Base-by-base conservation (phyloP, 2,888 invertebrate species). In the Venusia cambrica region DNA sequence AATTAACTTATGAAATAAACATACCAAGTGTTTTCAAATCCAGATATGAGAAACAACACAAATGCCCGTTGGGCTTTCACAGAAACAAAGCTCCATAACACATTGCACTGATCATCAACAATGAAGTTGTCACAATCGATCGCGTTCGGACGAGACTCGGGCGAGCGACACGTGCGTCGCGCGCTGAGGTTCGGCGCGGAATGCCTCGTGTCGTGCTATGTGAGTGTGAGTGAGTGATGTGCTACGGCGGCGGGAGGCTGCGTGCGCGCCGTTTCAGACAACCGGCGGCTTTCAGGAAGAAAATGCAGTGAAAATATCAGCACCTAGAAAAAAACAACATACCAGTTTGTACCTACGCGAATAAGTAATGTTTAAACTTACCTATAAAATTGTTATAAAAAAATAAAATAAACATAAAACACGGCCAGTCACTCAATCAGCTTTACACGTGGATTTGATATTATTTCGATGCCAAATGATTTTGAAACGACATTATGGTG, bases 171-270 rank as follows among this genome's bases (percentile, higher is more conserved):
- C 78, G 47, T 24, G 36, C 57, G 77, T 80, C 84, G 78, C 81
- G 77, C 73, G 75, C 73, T 65, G 83, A 80, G 83, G 67, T 68
- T 79, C 61, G 64, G 69, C 85, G 81, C 85, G 77, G 71, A 84
- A 66, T 84, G 75, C n/a, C n/a, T n/a, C n/a, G 51, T 21, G 15
- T 2, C 1, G 1, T 9, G 12, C 36, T 26, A 42, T 40, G 17
- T 21, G 18, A 11, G 9, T 19, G 4, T n/a, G n/a, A n/a, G 18
- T 2, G 5, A 19, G 10, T 26, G 17, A 39, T 44, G 41, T 45
- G 45, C 44, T 34, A 41, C 39, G 33, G 39, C 34, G 49, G 7
- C n/a, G 35, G 47, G 57, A 62, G 55, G 61, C 63, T 63, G 63
- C 62, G 63, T 52, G 20, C 44, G 54, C 62, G 63, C 30, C 41